Conservation (phyloP, 1,140 invertebrate genomes). For the Drosophila pruinosa region DNA sequence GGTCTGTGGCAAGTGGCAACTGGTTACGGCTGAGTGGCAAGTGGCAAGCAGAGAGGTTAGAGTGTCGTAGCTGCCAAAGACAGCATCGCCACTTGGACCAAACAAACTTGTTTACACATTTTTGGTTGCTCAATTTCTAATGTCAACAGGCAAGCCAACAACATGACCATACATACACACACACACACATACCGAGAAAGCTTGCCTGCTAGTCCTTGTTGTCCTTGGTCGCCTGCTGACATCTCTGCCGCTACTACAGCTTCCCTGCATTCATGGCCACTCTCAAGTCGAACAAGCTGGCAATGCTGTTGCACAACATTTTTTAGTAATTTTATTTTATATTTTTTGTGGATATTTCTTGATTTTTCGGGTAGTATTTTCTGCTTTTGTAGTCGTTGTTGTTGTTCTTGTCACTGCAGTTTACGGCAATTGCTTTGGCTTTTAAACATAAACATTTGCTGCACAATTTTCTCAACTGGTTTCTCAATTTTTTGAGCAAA, state of each 20-base stretch:
- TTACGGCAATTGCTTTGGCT: conserved; percentile 29
- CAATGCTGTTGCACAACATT: conserved; percentile 5
- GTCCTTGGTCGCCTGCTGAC: conserved; percentile 54
- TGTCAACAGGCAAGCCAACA: conserved; percentile 72
- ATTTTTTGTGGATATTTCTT: background rate
- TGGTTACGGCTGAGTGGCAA: conserved; percentile 8
- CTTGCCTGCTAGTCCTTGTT: conserved; percentile 53
- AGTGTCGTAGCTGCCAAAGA: conserved; percentile 52
- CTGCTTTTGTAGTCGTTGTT: conserved; percentile 9
- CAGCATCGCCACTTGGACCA: conserved; percentile 67
- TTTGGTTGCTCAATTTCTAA: conserved; percentile 79
- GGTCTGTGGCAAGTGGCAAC: conserved; percentile 26
- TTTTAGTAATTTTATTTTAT: conserved; percentile 8
- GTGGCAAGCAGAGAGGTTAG: conserved; percentile 26
- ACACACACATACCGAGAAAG: background rate
- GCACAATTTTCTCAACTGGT: background rate
- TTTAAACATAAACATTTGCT: conserved; percentile 27
- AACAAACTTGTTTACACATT: conserved; percentile 80
- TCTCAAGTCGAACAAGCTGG: conserved; percentile 21
- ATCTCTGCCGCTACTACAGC: conserved; percentile 26
- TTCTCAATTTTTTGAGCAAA: background rate
- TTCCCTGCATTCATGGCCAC: conserved; percentile 40
- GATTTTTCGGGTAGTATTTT: background rate
- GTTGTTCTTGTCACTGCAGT: conserved; percentile 27
- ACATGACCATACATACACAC: conserved; percentile 27